These are phyloP conservation scores for Synodontis membranacea DNA, from an alignment of 2,113 vertebrate species.

Conservation along the genomic window DNA sequence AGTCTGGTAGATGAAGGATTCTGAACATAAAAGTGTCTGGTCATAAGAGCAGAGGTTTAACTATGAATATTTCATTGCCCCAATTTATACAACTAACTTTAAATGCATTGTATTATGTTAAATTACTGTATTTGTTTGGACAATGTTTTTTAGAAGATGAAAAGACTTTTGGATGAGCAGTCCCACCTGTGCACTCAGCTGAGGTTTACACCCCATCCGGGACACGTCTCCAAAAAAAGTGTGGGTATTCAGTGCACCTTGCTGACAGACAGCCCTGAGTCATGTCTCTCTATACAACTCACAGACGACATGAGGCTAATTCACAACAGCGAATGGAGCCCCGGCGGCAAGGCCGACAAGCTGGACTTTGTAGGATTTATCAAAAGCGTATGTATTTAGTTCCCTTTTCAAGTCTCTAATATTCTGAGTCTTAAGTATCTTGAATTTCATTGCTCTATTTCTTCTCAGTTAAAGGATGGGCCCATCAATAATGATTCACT, in stretches of 20 bases:
- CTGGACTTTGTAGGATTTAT: conserved; percentile 65
- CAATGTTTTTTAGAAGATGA: conserved; percentile 74
- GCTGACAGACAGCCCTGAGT: conserved; percentile 17
- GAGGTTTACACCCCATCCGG: conserved; percentile 45
- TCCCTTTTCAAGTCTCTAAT: not conserved
- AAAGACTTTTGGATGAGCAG: conserved; percentile 76
- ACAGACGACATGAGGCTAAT: conserved; percentile 5
- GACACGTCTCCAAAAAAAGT: conserved; percentile 40
- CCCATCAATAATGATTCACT: conserved; percentile 58
- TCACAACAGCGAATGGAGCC: conserved; percentile 26
- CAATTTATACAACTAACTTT: not conserved
- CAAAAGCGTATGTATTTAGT: conserved; percentile 60
- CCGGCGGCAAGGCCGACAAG: conserved; percentile 57
- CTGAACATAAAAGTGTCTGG: not conserved
- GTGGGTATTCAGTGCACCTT: conserved; percentile 66
- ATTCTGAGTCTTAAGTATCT: not conserved
- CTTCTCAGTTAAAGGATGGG: conserved; percentile 69
- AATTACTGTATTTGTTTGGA: not conserved
- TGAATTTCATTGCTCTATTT: conserved; percentile 10
- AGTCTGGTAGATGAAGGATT: not conserved
- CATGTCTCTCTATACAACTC: conserved; percentile 10
- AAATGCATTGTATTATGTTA: not conserved
- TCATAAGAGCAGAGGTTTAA: not conserved
- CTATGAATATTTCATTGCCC: not conserved
- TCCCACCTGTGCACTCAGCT: conserved; percentile 72